Evolutionary conservation across 2,113 vertebrate genomes (phyloP).

Genomic region (Menidia beryllina): DNA sequence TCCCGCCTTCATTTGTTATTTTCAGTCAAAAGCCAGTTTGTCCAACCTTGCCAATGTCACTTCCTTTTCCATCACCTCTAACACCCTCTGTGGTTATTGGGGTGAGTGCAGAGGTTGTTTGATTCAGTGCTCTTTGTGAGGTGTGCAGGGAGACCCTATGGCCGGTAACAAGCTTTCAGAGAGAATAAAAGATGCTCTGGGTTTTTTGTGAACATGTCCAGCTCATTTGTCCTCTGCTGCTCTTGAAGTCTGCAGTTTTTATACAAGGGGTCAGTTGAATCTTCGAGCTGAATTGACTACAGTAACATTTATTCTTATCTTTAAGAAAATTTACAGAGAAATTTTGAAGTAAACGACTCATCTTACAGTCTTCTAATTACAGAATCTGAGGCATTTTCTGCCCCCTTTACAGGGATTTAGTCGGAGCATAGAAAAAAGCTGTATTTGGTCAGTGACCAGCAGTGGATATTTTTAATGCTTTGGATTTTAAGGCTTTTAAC

Average conservation of each 20-base stretch:
- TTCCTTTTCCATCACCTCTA: constrained; percentile 10
- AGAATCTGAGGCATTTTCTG: background rate
- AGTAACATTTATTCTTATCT: background rate
- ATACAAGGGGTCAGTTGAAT: background rate
- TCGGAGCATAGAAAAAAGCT: constrained; percentile 32
- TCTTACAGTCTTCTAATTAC: background rate
- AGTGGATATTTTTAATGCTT: constrained; percentile 27
- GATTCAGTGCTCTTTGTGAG: constrained; percentile 32
- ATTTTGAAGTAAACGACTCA: background rate
- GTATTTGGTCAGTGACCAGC: constrained; percentile 43
- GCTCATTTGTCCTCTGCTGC: background rate
- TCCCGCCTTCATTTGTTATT: constrained; percentile 3
- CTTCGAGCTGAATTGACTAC: background rate
- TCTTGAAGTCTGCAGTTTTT: constrained; percentile 13
- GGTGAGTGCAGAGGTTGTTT: constrained; percentile 45
- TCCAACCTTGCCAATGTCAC: constrained; percentile 2
- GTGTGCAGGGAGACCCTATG: constrained; percentile 25
- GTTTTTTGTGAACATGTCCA: background rate
- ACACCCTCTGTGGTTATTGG: constrained; percentile 14
- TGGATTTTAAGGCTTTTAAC: constrained; percentile 48
- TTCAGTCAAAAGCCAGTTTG: constrained; percentile 14
- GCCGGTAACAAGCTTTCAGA: constrained; percentile 5
- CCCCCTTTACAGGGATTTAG: constrained; percentile 4
- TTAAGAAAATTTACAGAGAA: background rate
- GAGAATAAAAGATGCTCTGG: background rate